Evolutionary conservation across 2,888 invertebrate genomes (phyloP).

Genomic region (Mimachlamys varia): DNA sequence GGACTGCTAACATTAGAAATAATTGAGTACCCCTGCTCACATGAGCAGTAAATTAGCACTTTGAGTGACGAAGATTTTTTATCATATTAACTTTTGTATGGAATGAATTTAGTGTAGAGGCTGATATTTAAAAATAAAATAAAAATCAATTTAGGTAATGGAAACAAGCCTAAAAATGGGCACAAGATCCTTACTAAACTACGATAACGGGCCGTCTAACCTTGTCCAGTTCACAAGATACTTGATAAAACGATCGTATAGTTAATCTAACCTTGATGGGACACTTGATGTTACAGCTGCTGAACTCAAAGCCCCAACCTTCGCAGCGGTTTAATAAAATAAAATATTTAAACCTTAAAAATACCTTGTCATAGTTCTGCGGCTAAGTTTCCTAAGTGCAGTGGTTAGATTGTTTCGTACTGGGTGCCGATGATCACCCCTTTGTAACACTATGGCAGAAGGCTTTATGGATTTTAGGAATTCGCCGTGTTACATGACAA

Average conservation of each 20-base stretch:
- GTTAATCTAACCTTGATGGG: not conserved
- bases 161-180: not conserved
- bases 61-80: not conserved
- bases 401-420: not conserved
- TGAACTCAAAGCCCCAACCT: not conserved
- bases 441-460: not conserved
- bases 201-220: not conserved
- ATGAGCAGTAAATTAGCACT: not conserved
- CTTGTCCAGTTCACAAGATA: conserved; percentile 6
- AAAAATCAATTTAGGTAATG: not conserved
- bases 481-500: conserved; percentile 2
- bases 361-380: not conserved
- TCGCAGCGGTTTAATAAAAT: not conserved
- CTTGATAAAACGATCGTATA: not conserved
- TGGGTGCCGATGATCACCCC: not conserved
- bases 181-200: not conserved
- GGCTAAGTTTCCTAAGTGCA: not conserved
- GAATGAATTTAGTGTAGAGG: not conserved
- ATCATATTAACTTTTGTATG: not conserved
- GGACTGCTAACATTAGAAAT: not conserved
- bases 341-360: not conserved
- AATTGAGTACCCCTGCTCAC: not conserved
- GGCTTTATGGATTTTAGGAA: conserved; percentile 19
- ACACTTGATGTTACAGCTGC: not conserved
- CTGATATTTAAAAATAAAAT: not conserved